Base-by-base conservation (phyloP, 2,888 invertebrate genomes). In the Bhutanitis thaidina region DNA sequence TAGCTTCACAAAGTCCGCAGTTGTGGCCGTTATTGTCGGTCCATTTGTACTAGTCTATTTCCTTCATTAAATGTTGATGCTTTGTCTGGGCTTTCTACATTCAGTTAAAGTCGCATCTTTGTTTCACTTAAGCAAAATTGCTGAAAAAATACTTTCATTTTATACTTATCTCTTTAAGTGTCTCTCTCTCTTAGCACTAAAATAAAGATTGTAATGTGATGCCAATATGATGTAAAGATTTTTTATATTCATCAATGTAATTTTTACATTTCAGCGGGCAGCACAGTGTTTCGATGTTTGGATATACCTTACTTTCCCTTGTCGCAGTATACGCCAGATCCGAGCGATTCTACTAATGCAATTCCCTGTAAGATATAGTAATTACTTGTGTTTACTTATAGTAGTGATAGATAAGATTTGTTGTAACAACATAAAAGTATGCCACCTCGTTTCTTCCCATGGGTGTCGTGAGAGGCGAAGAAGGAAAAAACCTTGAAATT, bases 231-330 rank as follows among this genome's bases (percentile, higher is more conserved):
- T 2, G 20, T 20, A 5, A 4, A 20, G 20, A 20, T 4, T 20
- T 4, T 20, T 27, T 5, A 8, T 8, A 27, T 27, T 27, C 8
- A 27, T 27, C 2, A 7, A 27, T 27, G 1, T 7, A 5, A 7
- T 25, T 36, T 43, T 44, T 43, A 27, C 44, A 30, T 85, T 88
- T 61, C 92, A 95, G 95, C 93, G 71, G 94, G 94, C 56, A 92
- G 93, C 63, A 91, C 90, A 58, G 89, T 92, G 57, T 93, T 93
- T 80, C 91, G 92, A 61, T 97, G 97, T 83, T 90, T 92, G 72
- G 94, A 94, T 80, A 97, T 97, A 63, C 96, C 97, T 71, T 97
- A 96, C 83, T 97, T 97, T 75, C 94, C 96, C 7, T 91, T 94
- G 67, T 96, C 96, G 67, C 94, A 94, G 66, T 96, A 97, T 84